A percentile compares a stretch with the other conserved stretches of the same genome.
phyloP scores from a whole-genome alignment of 1,140 invertebrate genomes.

The Anastrepha obliqua region DNA sequence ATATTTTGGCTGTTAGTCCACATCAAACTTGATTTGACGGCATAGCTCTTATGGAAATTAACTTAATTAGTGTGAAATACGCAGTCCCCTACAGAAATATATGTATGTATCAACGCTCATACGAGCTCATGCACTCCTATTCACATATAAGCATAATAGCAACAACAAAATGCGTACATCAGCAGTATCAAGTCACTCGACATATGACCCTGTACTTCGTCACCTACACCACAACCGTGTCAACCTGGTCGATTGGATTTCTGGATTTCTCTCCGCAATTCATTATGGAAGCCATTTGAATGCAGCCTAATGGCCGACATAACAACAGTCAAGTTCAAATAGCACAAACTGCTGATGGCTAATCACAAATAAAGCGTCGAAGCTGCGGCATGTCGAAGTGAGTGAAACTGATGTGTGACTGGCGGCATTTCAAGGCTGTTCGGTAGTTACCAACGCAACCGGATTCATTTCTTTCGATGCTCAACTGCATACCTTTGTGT shows the following conservation, averaged over 20 bases:
- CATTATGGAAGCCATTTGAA: slow-evolving; percentile 48
- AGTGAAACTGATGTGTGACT: not conserved
- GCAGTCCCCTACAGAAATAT: not conserved
- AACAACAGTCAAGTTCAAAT: not conserved
- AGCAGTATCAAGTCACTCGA: not conserved
- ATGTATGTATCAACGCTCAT: not conserved
- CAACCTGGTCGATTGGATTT: not conserved
- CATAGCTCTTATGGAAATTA: not conserved
- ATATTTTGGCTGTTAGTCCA: not conserved
- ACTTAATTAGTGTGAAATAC: slow-evolving; percentile 22
- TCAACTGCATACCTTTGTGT: not conserved
- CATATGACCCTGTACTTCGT: not conserved
- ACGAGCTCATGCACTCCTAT: not conserved
- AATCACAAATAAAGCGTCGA: slow-evolving; percentile 20
- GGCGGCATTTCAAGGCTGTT: slow-evolving; percentile 17
- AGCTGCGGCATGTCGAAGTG: not conserved
- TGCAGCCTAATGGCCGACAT: not conserved
- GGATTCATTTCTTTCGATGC: not conserved
- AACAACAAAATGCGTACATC: not conserved
- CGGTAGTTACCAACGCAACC: not conserved
- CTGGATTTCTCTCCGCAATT: not conserved
- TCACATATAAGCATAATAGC: not conserved
- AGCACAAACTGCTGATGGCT: slow-evolving; percentile 30
- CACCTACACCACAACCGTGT: not conserved
- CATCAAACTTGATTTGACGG: not conserved